Evolutionary conservation across 2,797 vertebrate genomes (phyloP), one percentile per base, ranked within the genome.

Genomic region (Brachyalestes nurse): DNA sequence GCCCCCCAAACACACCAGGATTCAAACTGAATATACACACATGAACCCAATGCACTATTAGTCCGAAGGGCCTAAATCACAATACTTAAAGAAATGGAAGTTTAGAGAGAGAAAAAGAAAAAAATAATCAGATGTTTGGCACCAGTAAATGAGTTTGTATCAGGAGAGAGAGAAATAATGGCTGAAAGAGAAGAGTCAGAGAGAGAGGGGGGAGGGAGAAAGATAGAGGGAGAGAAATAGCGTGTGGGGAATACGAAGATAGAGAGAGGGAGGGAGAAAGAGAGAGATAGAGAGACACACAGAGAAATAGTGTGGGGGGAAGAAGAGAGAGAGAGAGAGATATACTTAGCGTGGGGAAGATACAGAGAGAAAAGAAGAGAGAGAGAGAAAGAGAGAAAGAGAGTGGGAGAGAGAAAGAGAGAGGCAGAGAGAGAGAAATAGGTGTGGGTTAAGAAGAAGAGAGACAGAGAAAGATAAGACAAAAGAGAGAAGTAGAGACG

Each of bases 211-310:
- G 16, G 14, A 53, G 14, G 14, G 51, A 17, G 14, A 17, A 16
- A 53, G 14, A 53, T 0, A 17, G 14, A 17, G 14, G 3, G 51
- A 53, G 14, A 28, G 21, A 70, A n/a, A 70, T 38, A 70, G 76
- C 69, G 80, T 23, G 57, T 65, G 71, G 70, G 21, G 71, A 0
- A 53, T 1, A 53, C 12, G 2, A 16, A 53, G 4, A 53, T 13
- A 53, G 51, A 53, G 51, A 53, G 14, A 5, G 14, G 3, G 16
- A 53, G 51, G 5, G 51, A 53, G 51, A 78, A 57, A 78, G 70
- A 76, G 40, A 62, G 65, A 28, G 45, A 49, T 25, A 85, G 75
- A 79, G 85, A 83, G 83, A 80, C 84, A 86, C 21, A 7, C 2
- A 40, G n/a, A 25, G 28, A 6, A 17, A 47, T 25, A 17, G 0